phyloP scores from a whole-genome alignment of 2,113 vertebrate species.

The Labrus mixtus region DNA sequence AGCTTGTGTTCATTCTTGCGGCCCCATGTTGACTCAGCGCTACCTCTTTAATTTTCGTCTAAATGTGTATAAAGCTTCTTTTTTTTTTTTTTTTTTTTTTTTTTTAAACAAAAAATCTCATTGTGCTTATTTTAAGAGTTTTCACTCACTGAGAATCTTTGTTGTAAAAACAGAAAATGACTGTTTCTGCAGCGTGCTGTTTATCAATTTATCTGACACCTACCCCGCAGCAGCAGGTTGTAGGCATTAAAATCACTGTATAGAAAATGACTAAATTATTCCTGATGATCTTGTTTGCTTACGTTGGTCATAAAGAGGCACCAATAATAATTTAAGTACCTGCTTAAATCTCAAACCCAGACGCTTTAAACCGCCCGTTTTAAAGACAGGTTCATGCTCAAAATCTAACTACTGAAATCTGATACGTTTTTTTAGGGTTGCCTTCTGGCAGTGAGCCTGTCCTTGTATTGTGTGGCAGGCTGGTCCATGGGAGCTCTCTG shows the following conservation, averaged over 20 bases:
- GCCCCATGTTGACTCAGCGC: background rate
- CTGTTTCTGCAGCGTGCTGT: too few species aligned
- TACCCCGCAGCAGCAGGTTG: too few species aligned
- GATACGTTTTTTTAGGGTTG: slow-evolving; percentile 24
- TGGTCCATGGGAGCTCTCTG: slow-evolving; percentile 50
- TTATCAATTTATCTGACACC: too few species aligned
- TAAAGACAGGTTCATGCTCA: background rate
- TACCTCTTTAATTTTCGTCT: background rate
- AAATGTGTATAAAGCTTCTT: background rate
- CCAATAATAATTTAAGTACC: background rate
- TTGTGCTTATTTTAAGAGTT: too few species aligned
- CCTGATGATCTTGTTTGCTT: too few species aligned
- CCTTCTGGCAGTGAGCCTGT: slow-evolving; percentile 31
- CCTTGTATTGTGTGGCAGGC: slow-evolving; percentile 22
- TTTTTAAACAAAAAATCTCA: too few species aligned
- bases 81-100: too few species aligned
- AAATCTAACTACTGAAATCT: background rate
- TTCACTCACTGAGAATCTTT: too few species aligned
- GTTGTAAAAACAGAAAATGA: too few species aligned
- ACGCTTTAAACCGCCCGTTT: background rate
- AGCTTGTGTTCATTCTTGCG: background rate
- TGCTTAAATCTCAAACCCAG: background rate
- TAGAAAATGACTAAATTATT: too few species aligned
- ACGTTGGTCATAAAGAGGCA: background rate
- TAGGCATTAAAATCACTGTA: too few species aligned